These are phyloP conservation scores for Halocaridina rubra DNA, from an alignment of 2,888 invertebrate species.

Conservation along the genomic window DNA sequence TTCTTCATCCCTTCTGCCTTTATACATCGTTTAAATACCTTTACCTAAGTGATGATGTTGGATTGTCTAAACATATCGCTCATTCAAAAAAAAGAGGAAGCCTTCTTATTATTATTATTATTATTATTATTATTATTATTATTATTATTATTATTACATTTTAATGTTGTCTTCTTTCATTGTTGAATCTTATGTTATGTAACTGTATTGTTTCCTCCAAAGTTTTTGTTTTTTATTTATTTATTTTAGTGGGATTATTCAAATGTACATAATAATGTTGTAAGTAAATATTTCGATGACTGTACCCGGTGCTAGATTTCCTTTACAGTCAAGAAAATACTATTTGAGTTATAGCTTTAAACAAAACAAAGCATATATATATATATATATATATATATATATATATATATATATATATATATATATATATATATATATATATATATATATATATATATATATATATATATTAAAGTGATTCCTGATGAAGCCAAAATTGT, in stretches of 20 bases:
- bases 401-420: too few relatives aligned
- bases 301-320: constrained; percentile 56
- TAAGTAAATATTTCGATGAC: constrained; percentile 50
- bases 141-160: constrained; percentile 27
- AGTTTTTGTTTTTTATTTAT: neutral
- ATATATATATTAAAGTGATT: too few relatives aligned
- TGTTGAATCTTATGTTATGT: constrained; percentile 43
- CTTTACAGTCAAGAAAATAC: constrained; percentile 41
- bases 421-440: too few relatives aligned
- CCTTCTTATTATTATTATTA: constrained; percentile 54
- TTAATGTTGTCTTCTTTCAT: constrained; percentile 40
- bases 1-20: constrained; percentile 51
- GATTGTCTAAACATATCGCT: constrained; percentile 60
- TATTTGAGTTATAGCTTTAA: too few relatives aligned
- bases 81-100: constrained; percentile 58
- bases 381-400: too few relatives aligned
- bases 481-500: too few relatives aligned
- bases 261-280: constrained; percentile 48
- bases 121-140: neutral
- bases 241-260: constrained; percentile 40
- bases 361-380: too few relatives aligned
- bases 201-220: constrained; percentile 41
- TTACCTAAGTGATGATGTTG: constrained; percentile 58
- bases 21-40: constrained; percentile 51
- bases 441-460: too few relatives aligned